Evolutionary conservation across 2,797 vertebrate genomes (phyloP).

Genomic region (Halcyon badia): DNA sequence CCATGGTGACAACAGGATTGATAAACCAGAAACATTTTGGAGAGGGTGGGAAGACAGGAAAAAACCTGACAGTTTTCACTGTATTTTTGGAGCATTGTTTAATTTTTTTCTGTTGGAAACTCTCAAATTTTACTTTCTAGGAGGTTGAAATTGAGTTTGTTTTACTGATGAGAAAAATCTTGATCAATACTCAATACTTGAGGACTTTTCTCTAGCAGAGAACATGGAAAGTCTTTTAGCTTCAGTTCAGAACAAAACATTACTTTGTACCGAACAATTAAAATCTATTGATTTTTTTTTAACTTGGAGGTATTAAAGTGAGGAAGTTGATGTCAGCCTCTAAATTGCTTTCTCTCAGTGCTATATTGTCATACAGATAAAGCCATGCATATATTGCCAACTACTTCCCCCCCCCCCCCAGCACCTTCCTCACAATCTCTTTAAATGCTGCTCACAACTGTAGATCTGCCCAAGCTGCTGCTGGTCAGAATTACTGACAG

Average conservation of each 20-base stretch:
- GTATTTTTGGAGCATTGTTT: not conserved
- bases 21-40: not conserved
- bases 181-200: not conserved
- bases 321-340: not conserved
- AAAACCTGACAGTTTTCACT: not conserved
- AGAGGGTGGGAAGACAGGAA: too few species aligned
- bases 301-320: slow-evolving; percentile 4
- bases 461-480: not conserved
- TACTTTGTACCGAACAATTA: slow-evolving; percentile 14
- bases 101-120: not conserved
- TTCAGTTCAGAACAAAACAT: not conserved
- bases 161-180: not conserved
- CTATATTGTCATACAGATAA: not conserved
- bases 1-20: too few species aligned
- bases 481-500: not conserved
- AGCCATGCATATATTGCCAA: not conserved
- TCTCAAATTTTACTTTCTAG: not conserved
- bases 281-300: slow-evolving; percentile 41
- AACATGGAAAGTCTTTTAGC: not conserved
- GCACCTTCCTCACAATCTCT: not conserved
- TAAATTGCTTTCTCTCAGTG: not conserved
- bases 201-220: not conserved
- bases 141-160: not conserved
- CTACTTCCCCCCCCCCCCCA: fast-evolving
- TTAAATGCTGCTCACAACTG: not conserved